These are phyloP conservation scores for Dryobotodes eremita DNA, from an alignment of 2,888 invertebrate genomes.

Conservation along the genomic window DNA sequence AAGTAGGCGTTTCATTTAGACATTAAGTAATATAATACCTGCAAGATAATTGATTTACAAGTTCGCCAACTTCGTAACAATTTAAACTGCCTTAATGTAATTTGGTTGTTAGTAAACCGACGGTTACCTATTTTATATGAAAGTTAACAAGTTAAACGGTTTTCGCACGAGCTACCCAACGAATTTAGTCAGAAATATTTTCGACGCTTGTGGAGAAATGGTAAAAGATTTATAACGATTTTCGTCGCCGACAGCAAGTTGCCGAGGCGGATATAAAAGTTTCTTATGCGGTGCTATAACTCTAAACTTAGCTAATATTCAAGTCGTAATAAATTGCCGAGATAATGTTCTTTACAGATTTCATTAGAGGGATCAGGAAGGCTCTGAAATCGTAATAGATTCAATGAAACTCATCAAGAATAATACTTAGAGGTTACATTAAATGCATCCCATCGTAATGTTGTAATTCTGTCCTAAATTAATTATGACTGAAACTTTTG, in stretches of 20 bases:
- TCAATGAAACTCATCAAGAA: conserved; percentile 61
- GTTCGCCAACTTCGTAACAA: conserved; percentile 32
- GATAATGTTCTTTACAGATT: conserved; percentile 79
- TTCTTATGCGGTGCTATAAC: conserved; percentile 77
- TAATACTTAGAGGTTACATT: conserved; percentile 41
- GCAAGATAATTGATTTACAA: conserved; percentile 54
- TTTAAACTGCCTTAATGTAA: conserved; percentile 48
- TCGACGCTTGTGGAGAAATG: conserved; percentile 74
- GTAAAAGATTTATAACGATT: conserved; percentile 81
- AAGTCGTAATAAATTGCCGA: conserved; percentile 79
- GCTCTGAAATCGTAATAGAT: conserved; percentile 62
- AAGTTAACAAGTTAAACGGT: conserved; percentile 74
- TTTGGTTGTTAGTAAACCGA: conserved; percentile 67
- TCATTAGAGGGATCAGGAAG: conserved; percentile 71
- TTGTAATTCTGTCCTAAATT: conserved; percentile 22
- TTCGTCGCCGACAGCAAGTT: conserved; percentile 77
- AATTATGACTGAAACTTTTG: background rate
- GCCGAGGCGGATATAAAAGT: conserved; percentile 76
- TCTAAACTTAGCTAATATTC: conserved; percentile 82
- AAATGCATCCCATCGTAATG: conserved; percentile 27
- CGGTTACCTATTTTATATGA: conserved; percentile 68
- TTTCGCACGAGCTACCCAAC: conserved; percentile 67
- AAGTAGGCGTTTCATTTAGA: conserved; percentile 29
- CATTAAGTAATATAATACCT: conserved; percentile 45
- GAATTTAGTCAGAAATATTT: conserved; percentile 74